phyloP scores from a whole-genome alignment of 2,888 invertebrate species.

The Trichacis sp. region DNA sequence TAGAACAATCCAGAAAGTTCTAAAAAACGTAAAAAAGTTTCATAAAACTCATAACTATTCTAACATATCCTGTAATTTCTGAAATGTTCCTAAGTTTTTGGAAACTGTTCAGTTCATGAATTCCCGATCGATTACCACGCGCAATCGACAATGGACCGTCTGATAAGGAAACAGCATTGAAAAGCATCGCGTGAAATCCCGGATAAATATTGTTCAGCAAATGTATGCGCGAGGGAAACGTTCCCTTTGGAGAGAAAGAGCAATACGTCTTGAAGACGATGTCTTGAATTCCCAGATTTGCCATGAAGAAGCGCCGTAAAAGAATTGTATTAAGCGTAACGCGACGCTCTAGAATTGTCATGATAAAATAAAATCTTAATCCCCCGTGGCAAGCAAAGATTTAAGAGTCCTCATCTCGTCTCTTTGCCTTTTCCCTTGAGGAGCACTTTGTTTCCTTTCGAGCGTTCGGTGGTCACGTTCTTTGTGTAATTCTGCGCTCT shows the following conservation, averaged over 20 bases:
- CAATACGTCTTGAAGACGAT: conserved; percentile 44
- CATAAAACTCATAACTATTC: no score
- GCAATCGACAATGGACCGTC: no score
- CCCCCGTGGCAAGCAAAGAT: conserved; percentile 51
- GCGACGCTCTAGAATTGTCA: conserved; percentile 51
- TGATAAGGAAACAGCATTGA: not conserved
- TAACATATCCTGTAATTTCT: no score
- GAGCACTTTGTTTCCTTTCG: conserved; percentile 8
- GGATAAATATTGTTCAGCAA: conserved; percentile 20
- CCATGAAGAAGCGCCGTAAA: conserved; percentile 53
- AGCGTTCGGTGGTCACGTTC: conserved; percentile 28
- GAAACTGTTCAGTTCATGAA: no score
- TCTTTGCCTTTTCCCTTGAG: conserved; percentile 1
- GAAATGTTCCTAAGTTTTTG: no score
- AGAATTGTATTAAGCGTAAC: conserved; percentile 57
- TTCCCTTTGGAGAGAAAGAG: conserved; percentile 16
- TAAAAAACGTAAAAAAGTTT: no score
- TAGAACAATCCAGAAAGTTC: no score
- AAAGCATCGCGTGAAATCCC: conserved; percentile 22
- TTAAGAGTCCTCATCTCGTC: conserved; percentile 48
- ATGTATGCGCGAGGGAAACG: not conserved
- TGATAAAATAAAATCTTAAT: conserved; percentile 63
- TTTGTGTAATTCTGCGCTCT: conserved; percentile 14
- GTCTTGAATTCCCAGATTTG: conserved; percentile 48
- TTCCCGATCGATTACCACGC: no score